phyloP scores from a whole-genome alignment of 2,888 invertebrate genomes.

The Geotrupes spiniger region DNA sequence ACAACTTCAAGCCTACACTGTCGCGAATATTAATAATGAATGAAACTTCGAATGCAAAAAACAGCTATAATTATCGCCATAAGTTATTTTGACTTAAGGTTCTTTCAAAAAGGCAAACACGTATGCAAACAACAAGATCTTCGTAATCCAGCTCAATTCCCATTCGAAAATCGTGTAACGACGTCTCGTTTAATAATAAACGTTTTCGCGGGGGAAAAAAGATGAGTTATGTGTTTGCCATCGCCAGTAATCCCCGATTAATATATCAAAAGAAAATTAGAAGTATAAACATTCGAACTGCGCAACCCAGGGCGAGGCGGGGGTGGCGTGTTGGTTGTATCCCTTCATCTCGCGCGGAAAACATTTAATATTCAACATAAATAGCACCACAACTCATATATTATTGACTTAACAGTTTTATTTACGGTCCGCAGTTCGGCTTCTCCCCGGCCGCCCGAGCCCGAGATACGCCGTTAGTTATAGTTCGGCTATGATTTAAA shows the following conservation, averaged over 20 bases:
- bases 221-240: slow-evolving; percentile 22
- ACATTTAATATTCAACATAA: slow-evolving; percentile 26
- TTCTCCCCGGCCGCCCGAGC: slow-evolving; percentile 26
- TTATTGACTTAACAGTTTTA: slow-evolving; percentile 37
- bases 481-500: slow-evolving; percentile 59
- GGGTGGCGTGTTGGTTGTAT: background rate
- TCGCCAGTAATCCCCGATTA: slow-evolving; percentile 22
- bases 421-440: slow-evolving; percentile 38
- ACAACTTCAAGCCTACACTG: too few species aligned
- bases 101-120: too few species aligned
- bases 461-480: slow-evolving; percentile 52
- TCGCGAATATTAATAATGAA: too few species aligned
- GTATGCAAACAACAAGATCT: background rate
- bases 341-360: slow-evolving; percentile 3
- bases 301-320: background rate
- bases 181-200: slow-evolving; percentile 11
- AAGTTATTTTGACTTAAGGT: too few species aligned
- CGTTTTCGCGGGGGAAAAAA: slow-evolving; percentile 12
- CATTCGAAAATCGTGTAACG: too few species aligned
- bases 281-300: slow-evolving; percentile 14
- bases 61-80: too few species aligned
- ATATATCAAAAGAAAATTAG: slow-evolving; percentile 25
- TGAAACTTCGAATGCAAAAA: too few species aligned
- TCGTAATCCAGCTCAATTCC: background rate
- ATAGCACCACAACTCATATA: slow-evolving; percentile 22